Percentiles rank a stretch among this genome's conserved stretches.
phyloP scores from a whole-genome alignment of 2,113 vertebrate genomes.

The Herpailurus yagouaroundi region DNA sequence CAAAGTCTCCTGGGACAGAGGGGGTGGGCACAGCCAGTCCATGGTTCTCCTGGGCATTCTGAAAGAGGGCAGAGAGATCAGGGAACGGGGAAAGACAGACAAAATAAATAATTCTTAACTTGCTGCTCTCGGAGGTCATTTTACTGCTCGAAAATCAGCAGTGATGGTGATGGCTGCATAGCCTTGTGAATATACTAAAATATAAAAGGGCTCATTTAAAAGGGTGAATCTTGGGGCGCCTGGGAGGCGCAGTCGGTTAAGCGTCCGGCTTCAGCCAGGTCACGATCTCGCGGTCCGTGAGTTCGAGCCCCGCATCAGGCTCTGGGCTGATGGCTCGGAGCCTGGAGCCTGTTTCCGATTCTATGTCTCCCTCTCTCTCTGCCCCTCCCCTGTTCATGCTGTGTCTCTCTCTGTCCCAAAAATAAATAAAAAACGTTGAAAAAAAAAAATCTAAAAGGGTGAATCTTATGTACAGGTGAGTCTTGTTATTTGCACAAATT shows the following conservation, averaged over 20 bases:
- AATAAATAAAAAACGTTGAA: too few species aligned
- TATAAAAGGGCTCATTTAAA: background rate
- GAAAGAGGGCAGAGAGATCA: slow-evolving; percentile 57
- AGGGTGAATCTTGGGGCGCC: background rate
- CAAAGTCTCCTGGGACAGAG: slow-evolving; percentile 85
- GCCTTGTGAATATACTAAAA: background rate
- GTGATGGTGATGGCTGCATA: background rate
- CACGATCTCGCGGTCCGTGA: too few species aligned
- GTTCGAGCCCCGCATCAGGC: too few species aligned
- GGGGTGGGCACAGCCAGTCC: slow-evolving; percentile 88
- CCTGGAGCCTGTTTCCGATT: too few species aligned
- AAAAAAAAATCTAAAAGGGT: background rate
- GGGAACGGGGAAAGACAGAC: background rate
- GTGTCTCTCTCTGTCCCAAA: too few species aligned
- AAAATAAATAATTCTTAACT: background rate
- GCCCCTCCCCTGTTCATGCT: too few species aligned
- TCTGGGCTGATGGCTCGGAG: too few species aligned
- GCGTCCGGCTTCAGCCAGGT: too few species aligned
- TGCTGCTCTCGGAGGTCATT: background rate
- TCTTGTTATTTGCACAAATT: background rate
- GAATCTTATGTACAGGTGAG: background rate
- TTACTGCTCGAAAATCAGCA: background rate
- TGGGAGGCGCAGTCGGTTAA: too few species aligned
- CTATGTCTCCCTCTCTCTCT: too few species aligned
- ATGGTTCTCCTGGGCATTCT: slow-evolving; percentile 87